A percentile compares a stretch with the other conserved stretches of the same genome.
Conservation (phyloP, 1,140 invertebrate species). For the Drosophila gunungcola region DNA sequence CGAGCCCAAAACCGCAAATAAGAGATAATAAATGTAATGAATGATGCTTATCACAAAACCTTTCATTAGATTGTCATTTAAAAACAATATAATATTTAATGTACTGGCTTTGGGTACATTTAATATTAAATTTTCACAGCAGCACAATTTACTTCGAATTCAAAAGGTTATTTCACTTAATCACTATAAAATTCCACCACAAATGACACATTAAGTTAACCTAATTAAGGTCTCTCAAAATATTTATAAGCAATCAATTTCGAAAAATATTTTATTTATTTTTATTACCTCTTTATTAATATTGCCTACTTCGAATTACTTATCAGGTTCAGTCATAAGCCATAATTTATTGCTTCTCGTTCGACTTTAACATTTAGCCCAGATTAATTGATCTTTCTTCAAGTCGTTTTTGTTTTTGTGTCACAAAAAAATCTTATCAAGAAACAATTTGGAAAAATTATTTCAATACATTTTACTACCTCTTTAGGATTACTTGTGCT, state of each 20-base stretch:
- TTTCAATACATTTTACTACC: constrained; percentile 22
- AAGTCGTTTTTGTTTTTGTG: constrained; percentile 9
- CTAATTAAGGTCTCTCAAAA: too few species aligned
- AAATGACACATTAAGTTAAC: too few species aligned
- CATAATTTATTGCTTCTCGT: constrained; percentile 7
- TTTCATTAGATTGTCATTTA: too few species aligned
- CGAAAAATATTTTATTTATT: constrained; percentile 10
- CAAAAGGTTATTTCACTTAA: too few species aligned
- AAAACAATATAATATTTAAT: too few species aligned
- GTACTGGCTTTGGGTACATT: too few species aligned
- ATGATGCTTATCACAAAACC: too few species aligned
- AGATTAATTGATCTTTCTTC: constrained; percentile 4
- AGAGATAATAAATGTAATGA: too few species aligned
- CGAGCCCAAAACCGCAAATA: too few species aligned
- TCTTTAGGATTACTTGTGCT: neutral
- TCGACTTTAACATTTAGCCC: constrained; percentile 10
- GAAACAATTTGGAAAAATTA: constrained; percentile 1
- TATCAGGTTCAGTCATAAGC: constrained; percentile 1
- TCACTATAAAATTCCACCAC: too few species aligned
- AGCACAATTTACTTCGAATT: too few species aligned
- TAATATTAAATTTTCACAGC: too few species aligned
- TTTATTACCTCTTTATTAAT: constrained; percentile 18
- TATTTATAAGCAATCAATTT: neutral
- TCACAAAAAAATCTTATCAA: neutral
- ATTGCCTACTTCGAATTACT: neutral